Conservation (phyloP, 2,797 vertebrate genomes). For the Siniperca undulata region DNA sequence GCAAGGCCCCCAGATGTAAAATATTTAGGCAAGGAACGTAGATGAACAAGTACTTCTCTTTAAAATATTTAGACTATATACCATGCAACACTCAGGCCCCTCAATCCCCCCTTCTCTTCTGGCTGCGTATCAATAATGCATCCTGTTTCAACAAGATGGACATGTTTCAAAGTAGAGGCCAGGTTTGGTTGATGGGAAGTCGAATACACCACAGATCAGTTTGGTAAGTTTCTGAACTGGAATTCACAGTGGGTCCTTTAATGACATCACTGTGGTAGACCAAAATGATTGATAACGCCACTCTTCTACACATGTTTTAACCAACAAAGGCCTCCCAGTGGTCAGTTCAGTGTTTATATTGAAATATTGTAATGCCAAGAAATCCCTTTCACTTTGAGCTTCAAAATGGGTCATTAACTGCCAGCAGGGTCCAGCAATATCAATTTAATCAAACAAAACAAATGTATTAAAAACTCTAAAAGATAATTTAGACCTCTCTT, state of each 20-base stretch:
- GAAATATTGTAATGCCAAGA: neutral
- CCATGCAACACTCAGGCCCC: slow-evolving; percentile 26
- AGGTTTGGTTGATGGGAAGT: neutral
- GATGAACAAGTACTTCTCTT: slow-evolving; percentile 48
- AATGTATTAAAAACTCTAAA: neutral
- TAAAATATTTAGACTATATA: slow-evolving; percentile 70
- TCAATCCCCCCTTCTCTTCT: slow-evolving; percentile 16
- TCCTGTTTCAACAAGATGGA: slow-evolving; percentile 30
- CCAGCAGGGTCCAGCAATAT: neutral
- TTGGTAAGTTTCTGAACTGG: neutral
- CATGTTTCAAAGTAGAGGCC: slow-evolving; percentile 20
- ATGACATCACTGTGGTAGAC: neutral
- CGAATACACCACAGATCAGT: neutral
- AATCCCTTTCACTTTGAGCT: neutral
- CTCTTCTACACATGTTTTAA: neutral
- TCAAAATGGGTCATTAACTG: neutral
- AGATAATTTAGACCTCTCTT: neutral
- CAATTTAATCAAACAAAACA: neutral
- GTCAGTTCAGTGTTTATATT: neutral
- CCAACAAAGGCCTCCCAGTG: neutral
- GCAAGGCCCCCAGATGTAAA: slow-evolving; percentile 38
- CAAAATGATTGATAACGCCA: neutral
- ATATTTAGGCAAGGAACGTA: slow-evolving; percentile 56
- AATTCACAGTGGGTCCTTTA: neutral
- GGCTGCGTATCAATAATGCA: slow-evolving; percentile 61